Evolutionary conservation across 2,888 invertebrate species (phyloP), one percentile per base, ranked within the genome.

Genomic region (Dromius quadrimaculatus): DNA sequence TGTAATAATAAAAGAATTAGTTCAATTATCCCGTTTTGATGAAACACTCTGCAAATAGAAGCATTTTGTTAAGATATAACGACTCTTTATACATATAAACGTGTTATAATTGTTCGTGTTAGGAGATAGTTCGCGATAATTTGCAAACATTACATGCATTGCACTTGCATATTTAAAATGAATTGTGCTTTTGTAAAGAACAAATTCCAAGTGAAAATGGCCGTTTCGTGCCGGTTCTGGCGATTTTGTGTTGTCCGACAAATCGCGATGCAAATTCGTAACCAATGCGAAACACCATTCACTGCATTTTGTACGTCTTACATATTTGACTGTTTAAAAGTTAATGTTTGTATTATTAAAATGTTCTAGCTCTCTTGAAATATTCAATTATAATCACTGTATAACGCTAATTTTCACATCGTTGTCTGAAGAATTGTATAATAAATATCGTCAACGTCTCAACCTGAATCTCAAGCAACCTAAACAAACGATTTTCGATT

Each of bases 341-440:
- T 62, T 62, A 38, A 62, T 62, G 62, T 62, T 62, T 62, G 41
- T 77, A 77, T 74, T 77, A 78, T 77, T 77, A 76, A 78, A 75
- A 77, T 78, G 77, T 79, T 78, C 77, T 77, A 79, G 78, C 79
- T 79, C 79, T 80, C 79, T 79, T 76, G 75, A 74, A 75, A 76
- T 74, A 71, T 68, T 65, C 73, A 73, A 61, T 45, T 78, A 74
- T 79, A 79, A 77, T 78, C 77, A 77, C 77, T 75, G 76, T 68
- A 41, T 77, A 75, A 72, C 57, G 76, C 76, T 76, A 74, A 76
- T 78, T 78, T 79, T 74, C 74, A 76, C 75, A 74, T 76, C 76
- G 76, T 76, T 75, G 71, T 72, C 47, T 50, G 43, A 50, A 66
- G 50, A 62, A 62, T 62, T 62, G 62, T 62, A 62, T 41, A 62